Percentiles rank a stretch among this genome's conserved stretches.
These are phyloP conservation scores for Cyphomyrus plagiostoma DNA, from an alignment of 2,113 vertebrate species.

Conservation along the genomic window DNA sequence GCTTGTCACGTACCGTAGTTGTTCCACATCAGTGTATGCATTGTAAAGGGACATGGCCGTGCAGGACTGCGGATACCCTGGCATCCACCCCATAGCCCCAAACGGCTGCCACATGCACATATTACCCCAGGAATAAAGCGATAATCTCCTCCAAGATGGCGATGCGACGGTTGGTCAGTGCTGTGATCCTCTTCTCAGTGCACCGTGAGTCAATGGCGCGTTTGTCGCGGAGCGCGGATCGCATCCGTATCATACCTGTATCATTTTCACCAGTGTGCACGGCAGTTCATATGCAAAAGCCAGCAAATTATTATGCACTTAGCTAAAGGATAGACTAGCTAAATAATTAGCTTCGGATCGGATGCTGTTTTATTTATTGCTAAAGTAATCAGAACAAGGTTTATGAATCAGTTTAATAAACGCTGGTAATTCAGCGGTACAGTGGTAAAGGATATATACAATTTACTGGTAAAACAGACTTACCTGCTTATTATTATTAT, in stretches of 20 bases:
- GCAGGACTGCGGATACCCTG: not conserved
- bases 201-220: slow-evolving; percentile 49
- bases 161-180: slow-evolving; percentile 41
- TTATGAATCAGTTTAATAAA: not conserved
- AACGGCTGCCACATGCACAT: slow-evolving; percentile 6
- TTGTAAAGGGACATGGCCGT: not conserved
- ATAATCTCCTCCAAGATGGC: slow-evolving; percentile 59
- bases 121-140: slow-evolving; percentile 5
- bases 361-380: not conserved
- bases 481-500: not conserved
- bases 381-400: not conserved
- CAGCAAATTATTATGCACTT: not conserved
- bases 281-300: not conserved
- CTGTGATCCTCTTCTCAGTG: slow-evolving; percentile 43
- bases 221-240: not conserved
- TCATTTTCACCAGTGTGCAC: not conserved
- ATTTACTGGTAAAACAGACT: not conserved
- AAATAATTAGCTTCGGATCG: not conserved
- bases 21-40: not conserved
- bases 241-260: not conserved
- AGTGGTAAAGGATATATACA: not conserved
- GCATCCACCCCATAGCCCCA: not conserved
- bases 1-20: not conserved
- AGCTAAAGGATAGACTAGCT: not conserved
- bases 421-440: not conserved